Evolutionary conservation across 2,888 invertebrate genomes (phyloP), one percentile per base, ranked within the genome.

Genomic region (Cataglyphis albicans): DNA sequence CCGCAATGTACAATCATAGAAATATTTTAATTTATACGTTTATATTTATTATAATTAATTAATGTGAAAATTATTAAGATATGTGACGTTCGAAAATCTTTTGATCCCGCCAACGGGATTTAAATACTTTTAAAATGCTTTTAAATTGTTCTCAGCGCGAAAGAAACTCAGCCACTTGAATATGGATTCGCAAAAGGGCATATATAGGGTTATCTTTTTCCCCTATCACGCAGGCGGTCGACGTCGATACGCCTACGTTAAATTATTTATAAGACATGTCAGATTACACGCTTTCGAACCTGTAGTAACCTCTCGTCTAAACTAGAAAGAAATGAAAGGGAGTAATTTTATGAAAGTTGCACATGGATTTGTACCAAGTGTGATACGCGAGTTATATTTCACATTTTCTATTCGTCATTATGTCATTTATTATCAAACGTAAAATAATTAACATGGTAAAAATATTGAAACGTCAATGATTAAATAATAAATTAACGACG

Each of bases 211-310:
- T 41, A 78, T 78, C 21, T 21, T 57, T 57, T 67, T 55, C 29
- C 52, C 25, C 41, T 76, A 32, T 67, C 41, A 32, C 21, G 32
- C 67, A 21, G 41, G 18, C 41, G 65, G 29, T 32, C 52, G 65
- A 65, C 41, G 67, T 67, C 21, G 67, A 35, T 41, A 63, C 76
- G 29, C 55, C 55, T 76, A 67, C 52, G 41, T 38, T 76, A 76
- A 76, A 76, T 67, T 76, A 76, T 76, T 76, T 78, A 78, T 67
- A 78, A 78, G 55, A 57, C 41, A 9, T 55, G 38, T 55, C 29
- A n/a, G 25, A 65, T 64, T 38, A 38, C n/a, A 52, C 25, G 15
- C 38, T 76, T 67, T 76, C 52, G 38, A 74, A 18, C 44, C 61
- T 63, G n/a, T 29, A 18, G 38, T 9, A 25, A 57, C 29, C 21